Conservation (phyloP, 1,140 invertebrate species). For the Zaprionus camerounensis region DNA sequence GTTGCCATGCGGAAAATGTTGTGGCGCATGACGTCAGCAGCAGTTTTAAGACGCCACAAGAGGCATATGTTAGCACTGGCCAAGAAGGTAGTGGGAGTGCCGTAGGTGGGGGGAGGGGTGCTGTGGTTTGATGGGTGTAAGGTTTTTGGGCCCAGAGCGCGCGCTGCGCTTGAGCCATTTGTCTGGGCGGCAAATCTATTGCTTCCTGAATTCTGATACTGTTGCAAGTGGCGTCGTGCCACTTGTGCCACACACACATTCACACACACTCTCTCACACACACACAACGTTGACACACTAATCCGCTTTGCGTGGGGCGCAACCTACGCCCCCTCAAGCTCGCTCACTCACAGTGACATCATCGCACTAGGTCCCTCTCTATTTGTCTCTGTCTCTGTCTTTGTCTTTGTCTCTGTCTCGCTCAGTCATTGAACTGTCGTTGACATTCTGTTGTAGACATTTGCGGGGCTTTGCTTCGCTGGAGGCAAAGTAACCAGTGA, state of each 20-base stretch:
- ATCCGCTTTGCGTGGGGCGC: slow-evolving; percentile 63
- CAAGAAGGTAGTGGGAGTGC: not conserved
- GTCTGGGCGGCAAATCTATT: slow-evolving; percentile 74
- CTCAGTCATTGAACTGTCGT: slow-evolving; percentile 53
- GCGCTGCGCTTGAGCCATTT: slow-evolving; percentile 13
- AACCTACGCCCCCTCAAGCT: not conserved
- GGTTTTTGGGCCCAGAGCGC: not conserved
- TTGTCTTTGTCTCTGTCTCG: not conserved
- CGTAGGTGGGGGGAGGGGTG: not conserved
- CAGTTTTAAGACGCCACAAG: not conserved
- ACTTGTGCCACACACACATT: slow-evolving; percentile 24
- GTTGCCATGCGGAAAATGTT: slow-evolving; percentile 40
- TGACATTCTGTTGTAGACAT: slow-evolving; percentile 39
- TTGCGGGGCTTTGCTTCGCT: slow-evolving; percentile 34
- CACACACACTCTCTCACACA: not conserved
- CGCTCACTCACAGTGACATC: slow-evolving; percentile 21
- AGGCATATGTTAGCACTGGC: not conserved
- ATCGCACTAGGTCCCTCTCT: slow-evolving; percentile 14
- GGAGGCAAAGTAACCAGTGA: not conserved
- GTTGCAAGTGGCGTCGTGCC: slow-evolving; percentile 43
- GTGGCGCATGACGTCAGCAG: slow-evolving; percentile 26
- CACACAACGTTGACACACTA: slow-evolving; percentile 61
- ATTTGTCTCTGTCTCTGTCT: not conserved
- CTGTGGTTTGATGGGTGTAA: not conserved
- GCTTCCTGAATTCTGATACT: slow-evolving; percentile 80